Base-by-base conservation (phyloP, 2,797 vertebrate genomes). In the Alcedo atthis region DNA sequence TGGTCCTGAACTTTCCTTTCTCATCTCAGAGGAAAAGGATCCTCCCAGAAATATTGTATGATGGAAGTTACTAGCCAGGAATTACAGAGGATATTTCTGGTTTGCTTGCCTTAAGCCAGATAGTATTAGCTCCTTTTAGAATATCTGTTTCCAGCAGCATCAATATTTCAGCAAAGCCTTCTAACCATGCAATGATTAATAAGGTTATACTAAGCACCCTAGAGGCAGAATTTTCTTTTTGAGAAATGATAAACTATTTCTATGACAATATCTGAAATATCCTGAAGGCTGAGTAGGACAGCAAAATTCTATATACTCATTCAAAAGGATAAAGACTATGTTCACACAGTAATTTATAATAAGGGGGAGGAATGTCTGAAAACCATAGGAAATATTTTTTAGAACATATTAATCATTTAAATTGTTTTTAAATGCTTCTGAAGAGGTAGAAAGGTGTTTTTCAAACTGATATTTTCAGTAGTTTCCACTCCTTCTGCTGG, bases 381-480 rank as follows among this genome's bases (percentile, higher is more conserved):
- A 87, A 42, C 8, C 35, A 55, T n/a, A 33, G 15, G 12, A 84
- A 83, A 45, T 35, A 73, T 25, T 8, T 64, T 80, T 85, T 81
- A 84, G 54, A 90, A 70, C 8, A 10, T 82, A 74, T 75, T 62
- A 86, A 76, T 82, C 53, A 77, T 62, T 89, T 37, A 54, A 88
- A 77, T 83, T 62, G 11, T 12, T 91, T 48, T 55, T 76, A 54
- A 70, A 68, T n/a, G 35, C 17, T 64, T 95, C 89, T 75, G 61
- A 95, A 88, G 61, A 91, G 14, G 53, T 85, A 66, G 67, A 96
- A 80, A 3, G 20, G 13, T n/a, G 26, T 18, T 85, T 85, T 89
- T 85, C 30, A 46, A 67, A 66, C 6, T 35, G 45, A n/a, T 10
- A 4, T 49, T 78, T 90, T 79, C 62, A 81, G 15, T 62, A 74